Conservation (phyloP, 2,797 vertebrate genomes). For the Melopsittacus undulatus region DNA sequence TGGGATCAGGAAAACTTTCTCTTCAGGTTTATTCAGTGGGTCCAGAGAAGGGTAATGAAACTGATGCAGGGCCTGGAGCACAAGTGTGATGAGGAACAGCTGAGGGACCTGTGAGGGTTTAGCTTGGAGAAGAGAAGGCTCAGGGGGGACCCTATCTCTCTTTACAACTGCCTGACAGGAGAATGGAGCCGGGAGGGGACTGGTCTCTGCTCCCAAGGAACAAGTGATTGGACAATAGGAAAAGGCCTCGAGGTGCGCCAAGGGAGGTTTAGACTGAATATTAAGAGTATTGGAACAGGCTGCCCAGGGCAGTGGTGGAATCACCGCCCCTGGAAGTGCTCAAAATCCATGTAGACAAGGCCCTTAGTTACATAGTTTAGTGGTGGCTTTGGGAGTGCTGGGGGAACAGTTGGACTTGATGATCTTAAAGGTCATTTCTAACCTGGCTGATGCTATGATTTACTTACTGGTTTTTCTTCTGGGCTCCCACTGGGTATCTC, state of each 20-base stretch:
- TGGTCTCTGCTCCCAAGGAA: neutral
- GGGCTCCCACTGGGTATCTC: slow-evolving; percentile 86
- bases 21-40: neutral
- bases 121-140: neutral
- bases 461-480: slow-evolving; percentile 90
- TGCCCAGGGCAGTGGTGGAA: neutral
- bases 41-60: neutral
- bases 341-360: neutral
- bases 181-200: neutral
- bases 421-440: neutral
- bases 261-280: neutral
- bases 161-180: neutral
- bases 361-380: neutral
- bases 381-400: neutral
- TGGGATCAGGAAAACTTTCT: neutral
- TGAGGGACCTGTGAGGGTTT: neutral
- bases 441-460: neutral
- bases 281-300: neutral
- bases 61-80: neutral
- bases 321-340: neutral
- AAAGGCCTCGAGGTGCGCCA: neutral
- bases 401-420: neutral
- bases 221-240: neutral
- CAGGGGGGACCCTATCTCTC: neutral
- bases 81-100: neutral